phyloP scores from a whole-genome alignment of 1,140 invertebrate species.

The Drosophila truncata region DNA sequence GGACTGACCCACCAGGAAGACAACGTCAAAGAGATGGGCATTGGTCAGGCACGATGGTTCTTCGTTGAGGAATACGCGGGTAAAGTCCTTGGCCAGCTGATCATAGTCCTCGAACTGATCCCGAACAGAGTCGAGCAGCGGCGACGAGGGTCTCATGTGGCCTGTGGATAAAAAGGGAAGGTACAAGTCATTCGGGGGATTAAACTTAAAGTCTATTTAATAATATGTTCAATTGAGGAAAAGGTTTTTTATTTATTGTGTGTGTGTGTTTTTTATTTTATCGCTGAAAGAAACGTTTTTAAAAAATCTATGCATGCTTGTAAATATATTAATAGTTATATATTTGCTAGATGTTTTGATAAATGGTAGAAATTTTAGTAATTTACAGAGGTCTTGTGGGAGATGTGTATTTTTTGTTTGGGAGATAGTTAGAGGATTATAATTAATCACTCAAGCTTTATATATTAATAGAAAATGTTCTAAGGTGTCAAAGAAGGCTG shows the following conservation, averaged over 20 bases:
- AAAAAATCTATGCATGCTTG: conserved; percentile 8
- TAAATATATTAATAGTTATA: background rate
- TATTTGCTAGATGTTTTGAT: background rate
- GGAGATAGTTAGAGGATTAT: no score
- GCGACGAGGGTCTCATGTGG: conserved; percentile 97
- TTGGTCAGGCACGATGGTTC: conserved; percentile 90
- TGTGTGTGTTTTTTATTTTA: background rate
- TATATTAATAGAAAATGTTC: background rate
- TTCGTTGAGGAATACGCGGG: conserved; percentile 93
- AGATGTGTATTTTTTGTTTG: background rate
- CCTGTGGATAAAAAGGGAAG: conserved; percentile 76
- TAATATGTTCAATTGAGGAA: background rate
- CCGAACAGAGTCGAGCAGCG: conserved; percentile 95
- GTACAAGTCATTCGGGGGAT: background rate
- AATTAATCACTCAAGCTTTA: background rate
- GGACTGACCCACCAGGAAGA: conserved; percentile 94
- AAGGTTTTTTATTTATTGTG: background rate
- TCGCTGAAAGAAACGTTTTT: conserved; percentile 17
- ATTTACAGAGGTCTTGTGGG: conserved; percentile 1
- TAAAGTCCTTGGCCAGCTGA: conserved; percentile 96
- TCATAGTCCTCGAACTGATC: conserved; percentile 98
- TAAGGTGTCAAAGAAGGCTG: background rate
- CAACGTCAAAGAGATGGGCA: conserved; percentile 94
- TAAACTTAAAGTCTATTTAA: background rate
- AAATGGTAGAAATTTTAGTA: background rate